Evolutionary conservation across 2,797 vertebrate genomes (phyloP), one percentile per base, ranked within the genome.

Genomic region (Diplodus puntazzo): DNA sequence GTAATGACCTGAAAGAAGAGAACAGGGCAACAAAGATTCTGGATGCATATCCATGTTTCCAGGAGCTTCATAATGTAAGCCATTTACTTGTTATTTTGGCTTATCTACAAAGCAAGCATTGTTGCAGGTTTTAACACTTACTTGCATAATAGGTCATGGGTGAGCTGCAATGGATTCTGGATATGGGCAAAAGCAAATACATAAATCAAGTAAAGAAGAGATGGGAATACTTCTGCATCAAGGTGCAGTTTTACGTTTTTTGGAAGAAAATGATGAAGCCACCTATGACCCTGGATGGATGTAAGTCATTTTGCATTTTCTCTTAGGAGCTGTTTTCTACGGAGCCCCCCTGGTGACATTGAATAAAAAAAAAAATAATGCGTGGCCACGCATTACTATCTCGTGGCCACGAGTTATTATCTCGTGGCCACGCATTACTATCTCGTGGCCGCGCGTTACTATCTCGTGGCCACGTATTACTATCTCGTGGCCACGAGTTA

Each of bases 1-100:
- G 43, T 57, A 20, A 63, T 17, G 16, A 7, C 10, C 9, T 74
- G 23, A 83, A 34, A 57, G 55, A 83, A 66, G 43, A 79, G 9
- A 46, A 75, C 27, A 54, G 74, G 16, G 23, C 58, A 57, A 16
- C 67, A 27, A 55, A 65, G 23, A 71, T 71, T 14, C 16, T 55
- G 18, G 48, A 77, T 2, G 57, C 73, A 20, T 68, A 69, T 45
- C 69, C 69, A 50, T 77, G 69, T 46, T 77, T 77, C 5, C 77
- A 77, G 16, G 69, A 82, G 1, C 46, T 69, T 60, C 59, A 69
- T 58, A n/a, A 77, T 69, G 64, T 77, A 71, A 64, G 75, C 1
- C 5, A 68, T 30, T 11, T 0, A 61, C 18, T 65, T 77, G 12
- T 57, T 27, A 6, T 61, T 46, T 53, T 48, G 2, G 14, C 39